Base-by-base conservation (phyloP, 2,888 invertebrate genomes). In the Volucella inflata region DNA sequence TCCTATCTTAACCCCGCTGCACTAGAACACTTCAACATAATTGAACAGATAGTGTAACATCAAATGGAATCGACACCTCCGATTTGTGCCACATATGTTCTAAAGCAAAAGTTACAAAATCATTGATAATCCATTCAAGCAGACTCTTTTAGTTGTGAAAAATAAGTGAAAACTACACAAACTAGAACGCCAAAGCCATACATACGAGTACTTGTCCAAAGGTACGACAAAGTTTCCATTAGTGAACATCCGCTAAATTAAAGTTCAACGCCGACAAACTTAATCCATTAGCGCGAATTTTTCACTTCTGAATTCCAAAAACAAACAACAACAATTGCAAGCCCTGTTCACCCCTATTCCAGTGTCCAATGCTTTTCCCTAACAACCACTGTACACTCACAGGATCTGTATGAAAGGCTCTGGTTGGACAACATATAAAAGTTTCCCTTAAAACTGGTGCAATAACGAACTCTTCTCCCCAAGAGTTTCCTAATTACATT, bases 401-500 rank as follows among this genome's bases (percentile, higher is more conserved):
- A n/a, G 68, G 50, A 38, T 30, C 30, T 30, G 30, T 30, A 30
- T 30, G 17, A 17, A 42, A 48, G 53, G 40, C 60, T 53, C 50
- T 36, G 40, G 46, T 16, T 46, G 42, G 51, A 46, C 42, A 64
- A 57, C 68, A 30, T 30, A 65, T 44, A 72, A 79, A 83, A 79
- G 55, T 83, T 80, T 72, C 55, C 80, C 68, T 79, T 51, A 17
- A 75, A 79, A 84, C 46, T 64, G 68, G 42, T 46, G 60, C 67
- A 57, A 40, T n/a, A 50, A 11, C 38, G 55, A 46, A 30, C n/a
- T 48, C 65, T 44, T 68, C 42, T 48, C 55, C 67, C 53, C 14
- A 38, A 67, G 53, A 71, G 76, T 85, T 85, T 85, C 76, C 85
- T 85, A 85, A 85, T 85, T 85, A 85, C 72, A 81, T 85, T 85